A percentile compares a stretch with the other conserved stretches of the same genome.
Conservation (phyloP, 1,140 invertebrate species). For the Cydia fagiglandana region DNA sequence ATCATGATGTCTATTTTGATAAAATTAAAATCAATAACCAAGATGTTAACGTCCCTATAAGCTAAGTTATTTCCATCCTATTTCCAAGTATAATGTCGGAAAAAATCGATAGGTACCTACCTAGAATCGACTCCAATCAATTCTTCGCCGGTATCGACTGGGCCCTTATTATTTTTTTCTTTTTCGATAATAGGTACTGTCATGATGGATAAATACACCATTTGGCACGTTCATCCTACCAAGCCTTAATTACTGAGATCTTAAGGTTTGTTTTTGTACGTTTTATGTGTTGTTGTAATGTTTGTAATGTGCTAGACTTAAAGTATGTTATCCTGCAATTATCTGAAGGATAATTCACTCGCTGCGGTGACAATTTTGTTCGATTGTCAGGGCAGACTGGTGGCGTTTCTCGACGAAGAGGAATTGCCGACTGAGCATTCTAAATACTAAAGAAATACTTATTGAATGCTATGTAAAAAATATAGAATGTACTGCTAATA, state of each 20-base stretch:
- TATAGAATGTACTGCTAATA: constrained; percentile 7
- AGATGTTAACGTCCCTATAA: constrained; percentile 23
- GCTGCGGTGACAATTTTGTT: constrained; percentile 56
- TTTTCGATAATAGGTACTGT: constrained; percentile 48
- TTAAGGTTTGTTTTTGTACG: constrained; percentile 39
- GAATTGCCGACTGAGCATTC: constrained; percentile 1
- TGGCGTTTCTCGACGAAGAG: constrained; percentile 5
- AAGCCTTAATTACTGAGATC: constrained; percentile 6
- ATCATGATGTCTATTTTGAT: constrained; percentile 1
- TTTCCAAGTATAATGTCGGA: constrained; percentile 54
- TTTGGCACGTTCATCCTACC: constrained; percentile 19
- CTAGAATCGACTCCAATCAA: constrained; percentile 63
- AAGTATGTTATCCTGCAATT: constrained; percentile 56
- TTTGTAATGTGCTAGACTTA: constrained; percentile 40
- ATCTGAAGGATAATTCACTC: constrained; percentile 52
- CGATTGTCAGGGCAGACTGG: constrained; percentile 20
- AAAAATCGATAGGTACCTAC: constrained; percentile 54
- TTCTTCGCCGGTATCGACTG: constrained; percentile 48
- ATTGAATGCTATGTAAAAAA: not conserved
- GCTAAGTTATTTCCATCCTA: constrained; percentile 35
- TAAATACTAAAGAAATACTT: constrained; percentile 1
- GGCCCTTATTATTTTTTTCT: constrained; percentile 53
- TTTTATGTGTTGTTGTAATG: constrained; percentile 17
- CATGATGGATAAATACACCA: constrained; percentile 39
- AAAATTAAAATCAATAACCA: constrained; percentile 27